Base-by-base conservation (phyloP, 2,797 vertebrate species). In the Babyrousa celebensis region DNA sequence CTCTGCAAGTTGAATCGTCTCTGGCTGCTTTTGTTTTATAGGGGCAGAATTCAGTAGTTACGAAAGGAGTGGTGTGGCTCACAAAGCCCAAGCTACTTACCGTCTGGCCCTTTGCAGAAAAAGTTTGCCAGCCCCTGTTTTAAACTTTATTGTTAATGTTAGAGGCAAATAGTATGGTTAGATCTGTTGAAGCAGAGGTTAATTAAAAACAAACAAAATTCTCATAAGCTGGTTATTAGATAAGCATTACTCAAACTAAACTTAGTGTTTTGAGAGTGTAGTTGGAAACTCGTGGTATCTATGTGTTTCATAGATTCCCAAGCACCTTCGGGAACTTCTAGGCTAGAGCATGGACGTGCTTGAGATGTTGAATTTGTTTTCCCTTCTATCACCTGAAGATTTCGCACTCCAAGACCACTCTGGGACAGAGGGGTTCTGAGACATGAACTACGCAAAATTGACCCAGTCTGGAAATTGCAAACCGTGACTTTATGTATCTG, bases 161-260 rank as follows among this genome's bases (percentile, higher is more conserved):
- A 58, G 63, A 97, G n/a, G 54, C 20, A 91, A 71, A 27, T 29
- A 32, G 3, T 74, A 29, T 89, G 29, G 29, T 95, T 89, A 65
- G n/a, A 70, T 48, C 32, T 85, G 15, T 63, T 82, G 68, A 97
- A 91, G 43, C 65, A 92, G 83, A 92, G 17, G 63, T 21, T 94
- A 65, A 77, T 83, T 90, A 70, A 78, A 83, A 94, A 80, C 54
- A 82, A 70, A 43, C 32, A 87, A 68, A 91, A 56, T 94, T 85
- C 40, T 89, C 1, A 6, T 71, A 60, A 92, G 54, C 36, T 96
- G 63, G 9, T 62, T 91, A 48, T 85, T 91, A 88, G 83, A 74
- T 89, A 84, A 96, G 1, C 48, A 78, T 17, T 75, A n/a, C 21
- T 84, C 36, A 89, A 52, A 80, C 72, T 93, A 89, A 52, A 80